Evolutionary conservation across 1,140 invertebrate genomes (phyloP).

Genomic region (Drosophila kikkawai): DNA sequence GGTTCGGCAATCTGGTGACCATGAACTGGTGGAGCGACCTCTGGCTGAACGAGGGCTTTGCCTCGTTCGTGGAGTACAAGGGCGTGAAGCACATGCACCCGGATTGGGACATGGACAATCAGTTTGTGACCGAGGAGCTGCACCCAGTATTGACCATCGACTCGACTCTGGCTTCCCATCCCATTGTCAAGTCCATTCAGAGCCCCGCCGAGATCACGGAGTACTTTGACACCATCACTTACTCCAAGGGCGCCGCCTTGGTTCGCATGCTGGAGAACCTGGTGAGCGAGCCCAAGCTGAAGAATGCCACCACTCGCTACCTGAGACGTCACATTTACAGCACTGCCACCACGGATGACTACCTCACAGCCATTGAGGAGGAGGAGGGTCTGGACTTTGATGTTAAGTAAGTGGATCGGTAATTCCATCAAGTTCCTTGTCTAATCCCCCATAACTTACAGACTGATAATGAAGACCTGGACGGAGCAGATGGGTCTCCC

Average conservation of each 20-base stretch:
- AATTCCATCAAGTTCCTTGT: neutral
- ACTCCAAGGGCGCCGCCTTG: conserved; percentile 95
- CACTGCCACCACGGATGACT: conserved; percentile 93
- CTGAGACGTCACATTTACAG: conserved; percentile 89
- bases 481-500: conserved; percentile 97
- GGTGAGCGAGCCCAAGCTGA: conserved; percentile 91
- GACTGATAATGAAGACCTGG: conserved; percentile 96
- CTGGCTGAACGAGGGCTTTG: conserved; percentile 97
- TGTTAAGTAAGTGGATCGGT: conserved; percentile 82
- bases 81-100: conserved; percentile 90
- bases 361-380: conserved; percentile 89
- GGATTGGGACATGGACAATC: conserved; percentile 93
- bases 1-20: conserved; percentile 96
- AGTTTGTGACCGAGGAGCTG: conserved; percentile 91
- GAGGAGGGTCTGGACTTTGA: conserved; percentile 85
- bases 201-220: conserved; percentile 96
- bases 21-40: conserved; percentile 97
- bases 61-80: conserved; percentile 94
- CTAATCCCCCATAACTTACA: conserved; percentile 41
- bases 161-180: conserved; percentile 93
- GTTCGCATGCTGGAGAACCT: conserved; percentile 96
- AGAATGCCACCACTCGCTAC: conserved; percentile 90
- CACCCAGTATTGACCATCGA: conserved; percentile 92
- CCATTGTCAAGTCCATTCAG: conserved; percentile 92
- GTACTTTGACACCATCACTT: conserved; percentile 96